Conservation (phyloP, 2,113 vertebrate genomes). For the Leptobrachium leishanense region DNA sequence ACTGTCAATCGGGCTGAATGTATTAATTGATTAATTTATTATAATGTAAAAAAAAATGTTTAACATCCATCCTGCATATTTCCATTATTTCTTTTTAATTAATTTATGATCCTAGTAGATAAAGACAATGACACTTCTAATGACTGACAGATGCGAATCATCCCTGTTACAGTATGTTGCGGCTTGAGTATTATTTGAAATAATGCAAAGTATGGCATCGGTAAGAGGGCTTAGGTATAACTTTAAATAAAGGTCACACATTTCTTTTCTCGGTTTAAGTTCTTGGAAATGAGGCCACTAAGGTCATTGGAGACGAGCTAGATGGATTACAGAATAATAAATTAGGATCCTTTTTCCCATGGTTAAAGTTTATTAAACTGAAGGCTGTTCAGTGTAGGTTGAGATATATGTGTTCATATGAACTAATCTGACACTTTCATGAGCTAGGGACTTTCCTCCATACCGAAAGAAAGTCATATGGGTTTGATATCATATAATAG, state of each 20-base stretch:
- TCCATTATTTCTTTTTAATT: no score
- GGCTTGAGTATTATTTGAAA: no score
- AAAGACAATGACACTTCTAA: no score
- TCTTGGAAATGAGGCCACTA: constrained; percentile 37
- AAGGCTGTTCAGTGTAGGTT: constrained; percentile 34
- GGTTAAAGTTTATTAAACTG: constrained; percentile 45
- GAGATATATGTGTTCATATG: constrained; percentile 43
- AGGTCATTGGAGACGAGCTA: constrained; percentile 45
- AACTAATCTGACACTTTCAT: constrained; percentile 44
- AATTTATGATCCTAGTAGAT: no score
- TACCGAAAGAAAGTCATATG: constrained; percentile 30
- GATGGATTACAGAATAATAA: constrained; percentile 48
- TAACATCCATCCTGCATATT: no score
- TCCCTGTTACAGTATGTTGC: no score
- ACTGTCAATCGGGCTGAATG: no score
- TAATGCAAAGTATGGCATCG: not conserved
- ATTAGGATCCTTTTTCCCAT: constrained; percentile 48
- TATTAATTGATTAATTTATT: no score
- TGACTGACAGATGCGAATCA: no score
- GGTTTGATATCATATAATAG: constrained; percentile 46
- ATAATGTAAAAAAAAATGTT: no score
- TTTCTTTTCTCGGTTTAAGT: constrained; percentile 20
- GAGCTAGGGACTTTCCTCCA: constrained; percentile 30
- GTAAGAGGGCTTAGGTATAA: not conserved
- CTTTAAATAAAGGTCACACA: constrained; percentile 42